These are phyloP conservation scores for Cryptoprocta ferox DNA, from an alignment of 2,797 vertebrate genomes.

Conservation along the genomic window DNA sequence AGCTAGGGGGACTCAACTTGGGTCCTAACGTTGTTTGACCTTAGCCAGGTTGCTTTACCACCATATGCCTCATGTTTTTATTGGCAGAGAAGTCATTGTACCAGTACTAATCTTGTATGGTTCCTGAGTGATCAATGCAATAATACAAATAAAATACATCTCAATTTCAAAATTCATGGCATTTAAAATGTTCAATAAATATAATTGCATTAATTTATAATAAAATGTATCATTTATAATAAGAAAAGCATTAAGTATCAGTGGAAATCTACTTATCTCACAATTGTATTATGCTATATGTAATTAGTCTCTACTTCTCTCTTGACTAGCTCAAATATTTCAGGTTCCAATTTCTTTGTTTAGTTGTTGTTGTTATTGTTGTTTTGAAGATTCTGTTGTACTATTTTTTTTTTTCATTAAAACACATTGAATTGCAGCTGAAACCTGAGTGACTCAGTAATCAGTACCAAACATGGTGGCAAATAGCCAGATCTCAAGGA, in stretches of 20 bases:
- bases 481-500: not conserved
- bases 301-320: not conserved
- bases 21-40: not conserved
- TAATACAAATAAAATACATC: not conserved
- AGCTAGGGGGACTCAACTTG: not conserved
- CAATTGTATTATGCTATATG: not conserved
- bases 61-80: not conserved
- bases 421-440: not conserved
- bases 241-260: not conserved
- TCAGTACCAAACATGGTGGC: not conserved
- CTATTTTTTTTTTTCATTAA: not conserved
- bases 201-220: not conserved
- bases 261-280: not conserved
- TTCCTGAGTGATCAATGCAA: not conserved
- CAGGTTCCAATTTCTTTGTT: not conserved
- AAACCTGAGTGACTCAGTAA: not conserved
- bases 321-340: not conserved
- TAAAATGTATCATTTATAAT: not conserved
- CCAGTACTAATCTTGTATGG: not conserved
- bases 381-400: not conserved
- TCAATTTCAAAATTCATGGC: not conserved
- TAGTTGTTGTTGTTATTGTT: not conserved
- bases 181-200: not conserved
- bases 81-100: not conserved
- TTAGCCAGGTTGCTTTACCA: not conserved